A percentile compares a stretch with the other conserved stretches of the same genome.
These are phyloP conservation scores for Centroberyx gerrardi DNA, from an alignment of 2,797 vertebrate species.

Conservation along the genomic window DNA sequence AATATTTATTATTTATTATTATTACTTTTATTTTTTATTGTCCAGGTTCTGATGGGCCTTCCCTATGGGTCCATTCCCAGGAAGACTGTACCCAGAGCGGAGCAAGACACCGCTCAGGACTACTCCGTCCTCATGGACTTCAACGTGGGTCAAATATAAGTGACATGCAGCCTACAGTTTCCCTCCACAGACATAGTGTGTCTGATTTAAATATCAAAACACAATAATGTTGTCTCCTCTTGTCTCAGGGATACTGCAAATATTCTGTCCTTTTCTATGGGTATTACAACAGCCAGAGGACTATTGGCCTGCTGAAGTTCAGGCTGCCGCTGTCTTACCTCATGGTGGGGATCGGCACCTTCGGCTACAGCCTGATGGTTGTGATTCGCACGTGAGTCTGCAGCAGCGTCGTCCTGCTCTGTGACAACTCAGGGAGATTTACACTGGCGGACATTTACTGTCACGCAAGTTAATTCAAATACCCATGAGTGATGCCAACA, in stretches of 20 bases:
- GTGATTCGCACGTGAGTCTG: conserved; percentile 97
- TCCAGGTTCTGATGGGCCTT: conserved; percentile 95
- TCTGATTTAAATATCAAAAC: background rate
- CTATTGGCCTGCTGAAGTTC: conserved; percentile 95
- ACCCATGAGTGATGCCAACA: too few species aligned
- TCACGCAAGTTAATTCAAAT: too few species aligned
- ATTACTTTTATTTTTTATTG: too few species aligned
- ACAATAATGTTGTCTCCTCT: conserved; percentile 1
- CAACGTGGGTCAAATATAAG: conserved; percentile 84
- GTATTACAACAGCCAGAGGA: conserved; percentile 95
- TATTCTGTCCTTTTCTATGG: conserved; percentile 97
- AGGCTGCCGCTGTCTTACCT: conserved; percentile 97
- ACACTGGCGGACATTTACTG: background rate
- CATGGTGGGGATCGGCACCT: conserved; percentile 95
- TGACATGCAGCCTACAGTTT: background rate
- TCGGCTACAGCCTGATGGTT: conserved; percentile 97
- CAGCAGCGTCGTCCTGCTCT: too few species aligned
- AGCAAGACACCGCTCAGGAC: conserved; percentile 93
- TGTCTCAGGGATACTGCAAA: conserved; percentile 94
- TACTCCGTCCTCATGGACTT: conserved; percentile 98
- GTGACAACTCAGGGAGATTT: conserved; percentile 4
- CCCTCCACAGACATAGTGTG: background rate
- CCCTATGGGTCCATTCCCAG: conserved; percentile 95
- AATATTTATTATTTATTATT: too few species aligned
- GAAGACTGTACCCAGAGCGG: conserved; percentile 94